phyloP scores from a whole-genome alignment of 2,113 vertebrate species.

The Apus apus region DNA sequence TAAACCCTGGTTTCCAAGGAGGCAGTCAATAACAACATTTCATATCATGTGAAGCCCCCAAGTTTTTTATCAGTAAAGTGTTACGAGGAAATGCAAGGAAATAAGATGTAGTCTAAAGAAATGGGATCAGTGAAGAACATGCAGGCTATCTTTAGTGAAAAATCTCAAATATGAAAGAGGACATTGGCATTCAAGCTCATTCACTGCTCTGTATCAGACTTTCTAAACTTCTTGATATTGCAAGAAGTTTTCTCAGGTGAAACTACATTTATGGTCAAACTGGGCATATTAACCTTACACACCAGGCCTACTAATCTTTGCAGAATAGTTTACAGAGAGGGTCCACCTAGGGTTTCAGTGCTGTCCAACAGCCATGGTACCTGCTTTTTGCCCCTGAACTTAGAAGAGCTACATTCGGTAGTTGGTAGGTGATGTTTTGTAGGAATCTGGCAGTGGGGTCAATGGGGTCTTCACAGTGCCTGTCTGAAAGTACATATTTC shows the following conservation, averaged over 20 bases:
- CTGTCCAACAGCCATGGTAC: background rate
- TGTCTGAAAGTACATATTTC: background rate
- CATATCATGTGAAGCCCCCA: background rate
- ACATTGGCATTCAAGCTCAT: background rate
- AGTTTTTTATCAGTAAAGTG: background rate
- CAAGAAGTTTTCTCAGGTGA: background rate
- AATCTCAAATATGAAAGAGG: background rate
- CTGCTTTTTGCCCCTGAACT: background rate
- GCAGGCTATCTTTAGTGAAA: background rate
- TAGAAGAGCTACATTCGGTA: background rate
- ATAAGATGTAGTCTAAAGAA: background rate
- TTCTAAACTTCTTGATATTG: background rate
- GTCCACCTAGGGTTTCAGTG: no score
- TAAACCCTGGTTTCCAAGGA: background rate
- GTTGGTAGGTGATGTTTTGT: background rate
- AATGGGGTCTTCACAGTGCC: background rate
- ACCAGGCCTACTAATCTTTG: background rate
- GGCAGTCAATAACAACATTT: background rate
- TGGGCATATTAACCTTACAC: background rate
- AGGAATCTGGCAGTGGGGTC: background rate
- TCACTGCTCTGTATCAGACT: background rate
- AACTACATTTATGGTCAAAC: background rate
- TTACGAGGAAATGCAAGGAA: background rate
- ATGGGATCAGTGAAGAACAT: background rate
- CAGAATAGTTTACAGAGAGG: background rate